phyloP scores from a whole-genome alignment of 2,888 invertebrate species.

The Plebejus anna region DNA sequence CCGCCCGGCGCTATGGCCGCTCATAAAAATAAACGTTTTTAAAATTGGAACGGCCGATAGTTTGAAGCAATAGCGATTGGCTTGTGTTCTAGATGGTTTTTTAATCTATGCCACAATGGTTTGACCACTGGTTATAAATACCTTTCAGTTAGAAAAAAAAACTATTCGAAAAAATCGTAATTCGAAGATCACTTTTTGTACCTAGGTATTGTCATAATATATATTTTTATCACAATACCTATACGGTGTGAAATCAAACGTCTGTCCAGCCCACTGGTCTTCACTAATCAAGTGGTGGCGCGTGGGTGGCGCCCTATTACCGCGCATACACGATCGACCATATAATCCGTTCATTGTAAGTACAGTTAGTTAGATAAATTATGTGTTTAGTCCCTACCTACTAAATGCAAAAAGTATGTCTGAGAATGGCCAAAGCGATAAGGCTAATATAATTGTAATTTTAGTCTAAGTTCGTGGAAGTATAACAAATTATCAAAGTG shows the following conservation, averaged over 20 bases:
- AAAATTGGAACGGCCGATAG: slow-evolving; percentile 16
- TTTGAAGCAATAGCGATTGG: neutral
- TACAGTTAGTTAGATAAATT: neutral
- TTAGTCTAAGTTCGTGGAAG: too few species aligned
- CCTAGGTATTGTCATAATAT: too few species aligned
- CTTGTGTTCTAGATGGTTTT: neutral
- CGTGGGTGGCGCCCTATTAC: slow-evolving; percentile 4
- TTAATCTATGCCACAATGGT: too few species aligned
- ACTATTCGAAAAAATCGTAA: too few species aligned
- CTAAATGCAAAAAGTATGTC: too few species aligned
- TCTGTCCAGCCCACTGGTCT: neutral
- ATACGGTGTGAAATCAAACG: neutral
- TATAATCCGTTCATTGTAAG: slow-evolving; percentile 15
- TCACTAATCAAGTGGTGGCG: slow-evolving; percentile 26
- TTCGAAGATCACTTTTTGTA: too few species aligned
- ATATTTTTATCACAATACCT: neutral
- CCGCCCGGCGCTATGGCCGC: slow-evolving; percentile 28
- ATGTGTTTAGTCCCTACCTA: too few species aligned
- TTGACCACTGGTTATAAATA: too few species aligned
- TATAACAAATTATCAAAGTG: too few species aligned
- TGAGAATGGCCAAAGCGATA: too few species aligned
- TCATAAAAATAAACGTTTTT: slow-evolving; percentile 28
- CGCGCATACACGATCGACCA: slow-evolving; percentile 22
- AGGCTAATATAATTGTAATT: too few species aligned
- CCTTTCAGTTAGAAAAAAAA: too few species aligned